These are phyloP conservation scores for Sebastes steindachneri DNA, from an alignment of 2,797 vertebrate genomes.

Conservation along the genomic window DNA sequence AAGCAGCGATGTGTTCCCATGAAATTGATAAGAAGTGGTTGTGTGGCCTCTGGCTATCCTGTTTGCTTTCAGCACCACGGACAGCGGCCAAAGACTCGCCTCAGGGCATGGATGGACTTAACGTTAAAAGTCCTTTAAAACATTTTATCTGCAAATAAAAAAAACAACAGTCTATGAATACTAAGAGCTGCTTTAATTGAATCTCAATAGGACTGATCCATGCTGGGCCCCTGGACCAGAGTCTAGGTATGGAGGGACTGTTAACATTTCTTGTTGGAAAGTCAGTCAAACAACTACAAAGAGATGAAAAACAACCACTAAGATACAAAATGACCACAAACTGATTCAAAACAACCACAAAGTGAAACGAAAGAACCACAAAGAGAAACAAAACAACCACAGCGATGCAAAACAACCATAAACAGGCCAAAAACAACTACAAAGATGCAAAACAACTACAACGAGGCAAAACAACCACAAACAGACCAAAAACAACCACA, in stretches of 20 bases:
- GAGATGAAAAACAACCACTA: background rate
- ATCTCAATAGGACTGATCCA: background rate
- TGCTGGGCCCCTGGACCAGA: background rate
- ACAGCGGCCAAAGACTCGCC: slow-evolving; percentile 42
- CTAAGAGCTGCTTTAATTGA: slow-evolving; percentile 1
- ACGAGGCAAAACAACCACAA: too few relatives aligned
- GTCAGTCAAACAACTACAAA: background rate
- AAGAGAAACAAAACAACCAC: background rate
- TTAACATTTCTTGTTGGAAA: background rate
- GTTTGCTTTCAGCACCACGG: slow-evolving; percentile 68
- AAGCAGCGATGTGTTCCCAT: background rate
- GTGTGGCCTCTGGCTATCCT: background rate
- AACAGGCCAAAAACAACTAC: too few relatives aligned
- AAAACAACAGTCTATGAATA: slow-evolving; percentile 15
- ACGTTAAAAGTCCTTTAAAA: background rate
- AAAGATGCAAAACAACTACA: background rate
- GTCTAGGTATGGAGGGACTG: background rate
- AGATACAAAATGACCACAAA: background rate
- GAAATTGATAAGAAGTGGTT: background rate
- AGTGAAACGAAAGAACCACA: background rate
- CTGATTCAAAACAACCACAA: background rate
- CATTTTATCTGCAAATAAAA: slow-evolving; percentile 4
- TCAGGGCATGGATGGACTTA: slow-evolving; percentile 1
- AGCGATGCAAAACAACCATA: background rate
- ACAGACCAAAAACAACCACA: background rate